These are phyloP conservation scores for Anomalospiza imberbis DNA, from an alignment of 2,797 vertebrate genomes.

Conservation along the genomic window DNA sequence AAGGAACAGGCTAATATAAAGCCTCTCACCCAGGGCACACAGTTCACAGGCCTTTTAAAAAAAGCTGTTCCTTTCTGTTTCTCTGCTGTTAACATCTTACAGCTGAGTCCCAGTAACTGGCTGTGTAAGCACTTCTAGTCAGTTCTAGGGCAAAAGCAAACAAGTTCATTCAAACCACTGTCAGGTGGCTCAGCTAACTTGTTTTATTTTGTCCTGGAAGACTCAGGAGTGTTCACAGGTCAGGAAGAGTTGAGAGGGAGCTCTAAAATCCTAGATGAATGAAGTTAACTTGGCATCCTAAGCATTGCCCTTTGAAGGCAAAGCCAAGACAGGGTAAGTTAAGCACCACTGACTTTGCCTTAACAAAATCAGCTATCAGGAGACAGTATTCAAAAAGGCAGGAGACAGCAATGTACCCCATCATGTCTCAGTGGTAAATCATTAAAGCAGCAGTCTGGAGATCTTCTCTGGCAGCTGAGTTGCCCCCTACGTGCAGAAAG, in stretches of 20 bases:
- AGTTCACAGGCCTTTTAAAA: background rate
- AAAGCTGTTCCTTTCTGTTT: constrained; percentile 2
- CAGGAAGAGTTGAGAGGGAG: constrained; percentile 47
- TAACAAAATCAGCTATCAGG: background rate
- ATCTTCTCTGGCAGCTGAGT: background rate
- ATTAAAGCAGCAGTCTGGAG: background rate
- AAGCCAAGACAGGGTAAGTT: background rate
- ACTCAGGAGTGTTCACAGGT: constrained; percentile 2
- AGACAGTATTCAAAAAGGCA: background rate
- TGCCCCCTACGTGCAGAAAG: background rate
- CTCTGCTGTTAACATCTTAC: constrained; percentile 26
- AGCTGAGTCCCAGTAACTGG: constrained; percentile 12
- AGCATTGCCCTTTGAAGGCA: background rate
- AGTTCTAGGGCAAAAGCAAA: constrained; percentile 58
- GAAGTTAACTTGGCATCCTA: background rate
- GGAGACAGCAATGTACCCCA: background rate
- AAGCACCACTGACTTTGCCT: background rate
- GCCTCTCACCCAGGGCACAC: background rate
- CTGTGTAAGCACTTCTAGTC: constrained; percentile 59
- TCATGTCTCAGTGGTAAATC: background rate
- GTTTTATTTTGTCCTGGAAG: constrained; percentile 58
- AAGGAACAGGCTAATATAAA: background rate
- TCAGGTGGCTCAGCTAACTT: constrained; percentile 46
- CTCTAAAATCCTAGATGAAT: background rate
- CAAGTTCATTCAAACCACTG: constrained; percentile 55